Base-by-base conservation (phyloP, 2,113 vertebrate species). In the Myotis davidii region DNA sequence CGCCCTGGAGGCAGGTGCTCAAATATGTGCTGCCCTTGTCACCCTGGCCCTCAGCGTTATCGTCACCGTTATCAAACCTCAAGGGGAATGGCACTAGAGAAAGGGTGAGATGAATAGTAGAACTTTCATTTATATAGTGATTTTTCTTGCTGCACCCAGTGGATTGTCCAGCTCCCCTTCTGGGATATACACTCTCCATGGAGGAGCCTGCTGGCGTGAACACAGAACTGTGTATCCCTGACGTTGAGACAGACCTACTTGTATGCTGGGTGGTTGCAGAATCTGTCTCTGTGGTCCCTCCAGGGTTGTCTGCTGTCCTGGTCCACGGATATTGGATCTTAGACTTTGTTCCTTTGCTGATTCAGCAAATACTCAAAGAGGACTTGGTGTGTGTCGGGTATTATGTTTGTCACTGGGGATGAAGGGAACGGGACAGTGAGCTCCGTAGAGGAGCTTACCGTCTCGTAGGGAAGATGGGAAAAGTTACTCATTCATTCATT, bases 141-240 rank as follows among this genome's bases (percentile, higher is more conserved):
- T 14, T 92, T 85, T 82, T 25, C 29, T 67, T 45, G 29, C 27
- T 34, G 27, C 23, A 56, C 54, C 23, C 7, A 0, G 0, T 20
- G 79, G 18, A 10, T 29, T 6, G 0, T 45, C 50, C 73, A 59
- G 14, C 18, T 48, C 6, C 14, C 25, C 10, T 23, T 61, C n/a
- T 17, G 21, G 52, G 5, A 5, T 39, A 0, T 25, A 0, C 12
- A 0, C 32, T 27, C 64, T 72, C 65, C 27, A 14, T 0, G 0
- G 4, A 29, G 5, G 73, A 50, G 50, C n/a, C 39, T 9, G 25
- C 56, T 23, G 39, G 39, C 32, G 29, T 64, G 23, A 50, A 32
- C 42, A 14, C 2, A 32, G 50, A 74, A 14, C 21, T 69, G 61
- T 1, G 2, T 85, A 5, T 37, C 64, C 23, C 11, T 39, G 59